A percentile compares a stretch with the other conserved stretches of the same genome.
phyloP scores from a whole-genome alignment of 1,140 invertebrate genomes.

The Macrobrachium nipponense region DNA sequence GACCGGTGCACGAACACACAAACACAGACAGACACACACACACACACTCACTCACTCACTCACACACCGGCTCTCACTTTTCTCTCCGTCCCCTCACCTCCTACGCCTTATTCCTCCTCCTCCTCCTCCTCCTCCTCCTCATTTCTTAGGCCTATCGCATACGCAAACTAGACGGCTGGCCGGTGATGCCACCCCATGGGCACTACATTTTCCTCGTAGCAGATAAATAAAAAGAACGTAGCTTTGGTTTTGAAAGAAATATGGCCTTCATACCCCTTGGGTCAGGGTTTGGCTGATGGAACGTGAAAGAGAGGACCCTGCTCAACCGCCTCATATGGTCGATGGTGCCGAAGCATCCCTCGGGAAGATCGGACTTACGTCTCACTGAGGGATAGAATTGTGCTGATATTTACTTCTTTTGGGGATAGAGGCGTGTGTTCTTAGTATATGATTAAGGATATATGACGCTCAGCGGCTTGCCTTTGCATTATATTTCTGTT shows the following conservation, averaged over 20 bases:
- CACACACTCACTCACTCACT: slow-evolving; percentile 17
- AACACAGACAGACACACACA: slow-evolving; percentile 31
- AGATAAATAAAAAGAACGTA: slow-evolving; percentile 30
- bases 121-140: background rate
- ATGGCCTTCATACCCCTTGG: slow-evolving; percentile 38
- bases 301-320: background rate
- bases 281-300: slow-evolving; percentile 29
- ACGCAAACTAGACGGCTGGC: slow-evolving; percentile 37
- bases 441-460: slow-evolving; percentile 38
- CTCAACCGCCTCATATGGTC: too few relatives aligned
- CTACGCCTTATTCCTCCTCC: too few relatives aligned
- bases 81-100: background rate
- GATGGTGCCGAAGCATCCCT: too few relatives aligned
- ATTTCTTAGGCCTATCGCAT: slow-evolving; percentile 50
- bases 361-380: background rate
- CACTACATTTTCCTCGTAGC: slow-evolving; percentile 25
- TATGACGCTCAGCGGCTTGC: slow-evolving; percentile 28
- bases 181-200: slow-evolving; percentile 42
- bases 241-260: slow-evolving; percentile 44
- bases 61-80: background rate
- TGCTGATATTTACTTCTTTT: slow-evolving; percentile 13
- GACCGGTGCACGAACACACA: slow-evolving; percentile 9
- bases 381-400: slow-evolving; percentile 11
- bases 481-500: slow-evolving; percentile 24
- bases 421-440: slow-evolving; percentile 34